Base-by-base conservation (phyloP, 2,888 invertebrate genomes). In the Cephus pygmeus region DNA sequence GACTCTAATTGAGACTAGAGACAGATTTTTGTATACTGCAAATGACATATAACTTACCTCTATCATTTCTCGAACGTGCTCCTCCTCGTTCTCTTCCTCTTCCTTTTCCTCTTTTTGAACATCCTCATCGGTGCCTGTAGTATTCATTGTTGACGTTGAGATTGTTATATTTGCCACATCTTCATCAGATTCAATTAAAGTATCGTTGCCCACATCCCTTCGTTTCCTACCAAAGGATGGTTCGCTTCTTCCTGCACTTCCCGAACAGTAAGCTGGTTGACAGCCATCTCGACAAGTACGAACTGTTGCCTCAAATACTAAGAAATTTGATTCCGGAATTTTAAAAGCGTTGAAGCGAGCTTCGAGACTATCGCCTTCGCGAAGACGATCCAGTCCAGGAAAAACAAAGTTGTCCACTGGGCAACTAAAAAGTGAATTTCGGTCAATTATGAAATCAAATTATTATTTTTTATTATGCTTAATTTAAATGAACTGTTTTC, bases 311-410 rank as follows among this genome's bases (percentile, higher is more conserved):
- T 98, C 98, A 88, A 98, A 98, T 0, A 98, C 97, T 84, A 98
- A 92, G 93, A 97, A 97, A 91, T 98, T 98, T 0, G 98, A 98
- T 92, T 98, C 98, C 0, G 98, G 98, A 83, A 98, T 97, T 92
- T 98, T 98, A 90, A 98, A 98, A 0, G 98, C 98, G 91, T 98
- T 97, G 91, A 98, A 98, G 86, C 97, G 94, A 0, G 98, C 97
- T 92, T 98, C 97, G 76, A 98, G 92, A 4, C 96, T 97, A 88
- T 97, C 97, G 0, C 97, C 96, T 86, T 94, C 97, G 34, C 98
- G 94, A 0, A 97, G 94, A 88, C 96, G 95, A 89, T 97, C 97
- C 84, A 98, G 91, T 88, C 97, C 97, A 0, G 98, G 98, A 93
- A 98, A 98, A 0, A 98, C 97, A 88, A 96, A 97, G 31, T 96